These are phyloP conservation scores for Hirudinaria manillensis DNA, from an alignment of 2,888 invertebrate genomes.

Conservation along the genomic window DNA sequence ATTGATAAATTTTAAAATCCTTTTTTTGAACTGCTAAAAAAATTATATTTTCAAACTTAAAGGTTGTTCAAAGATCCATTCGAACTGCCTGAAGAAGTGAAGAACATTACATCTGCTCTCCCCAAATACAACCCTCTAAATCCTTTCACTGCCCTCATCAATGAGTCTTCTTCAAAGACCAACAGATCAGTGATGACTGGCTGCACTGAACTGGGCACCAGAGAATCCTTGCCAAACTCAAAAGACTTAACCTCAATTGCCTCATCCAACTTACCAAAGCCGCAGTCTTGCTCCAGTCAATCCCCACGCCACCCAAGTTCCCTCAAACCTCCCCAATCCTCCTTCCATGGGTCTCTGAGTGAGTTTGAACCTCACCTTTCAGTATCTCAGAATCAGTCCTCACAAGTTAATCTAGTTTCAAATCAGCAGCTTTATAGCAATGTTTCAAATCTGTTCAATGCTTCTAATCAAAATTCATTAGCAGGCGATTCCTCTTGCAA, in stretches of 20 bases:
- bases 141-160: constrained; percentile 1
- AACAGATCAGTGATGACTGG: background rate
- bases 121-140: background rate
- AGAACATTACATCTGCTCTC: background rate
- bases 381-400: too few species aligned
- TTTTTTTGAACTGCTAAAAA: too few species aligned
- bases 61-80: constrained; percentile 11
- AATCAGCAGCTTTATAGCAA: too few species aligned
- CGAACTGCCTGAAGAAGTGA: background rate
- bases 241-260: too few species aligned
- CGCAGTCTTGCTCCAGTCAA: too few species aligned
- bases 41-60: too few species aligned
- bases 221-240: too few species aligned
- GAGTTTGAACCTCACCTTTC: background rate
- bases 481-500: too few species aligned
- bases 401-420: too few species aligned
- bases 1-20: background rate
- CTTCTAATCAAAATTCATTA: too few species aligned
- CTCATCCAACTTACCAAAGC: too few species aligned
- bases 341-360: constrained; percentile 1
- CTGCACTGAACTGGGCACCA: background rate
- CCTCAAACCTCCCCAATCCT: background rate
- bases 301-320: background rate
- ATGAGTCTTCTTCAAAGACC: background rate
- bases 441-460: too few species aligned